Conservation (phyloP, 1,140 invertebrate genomes). For the Parapsyche elsis region DNA sequence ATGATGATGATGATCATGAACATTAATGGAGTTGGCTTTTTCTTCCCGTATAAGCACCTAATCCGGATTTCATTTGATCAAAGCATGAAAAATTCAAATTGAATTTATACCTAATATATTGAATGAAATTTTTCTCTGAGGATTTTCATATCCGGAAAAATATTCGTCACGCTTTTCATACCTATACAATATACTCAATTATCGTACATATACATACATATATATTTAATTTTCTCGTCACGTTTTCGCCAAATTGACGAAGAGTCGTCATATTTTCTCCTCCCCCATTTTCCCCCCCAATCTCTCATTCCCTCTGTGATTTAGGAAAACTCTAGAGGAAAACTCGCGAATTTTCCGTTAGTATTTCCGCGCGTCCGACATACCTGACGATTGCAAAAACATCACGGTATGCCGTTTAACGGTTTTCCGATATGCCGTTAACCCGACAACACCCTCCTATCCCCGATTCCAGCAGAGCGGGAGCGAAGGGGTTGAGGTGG, state of each 20-base stretch:
- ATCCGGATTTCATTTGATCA: too few species aligned
- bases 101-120: too few species aligned
- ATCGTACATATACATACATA: not conserved
- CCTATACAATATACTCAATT: not conserved
- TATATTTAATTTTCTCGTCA: conserved; percentile 8
- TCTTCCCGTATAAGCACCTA: too few species aligned
- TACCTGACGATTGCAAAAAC: conserved; percentile 5
- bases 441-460: not conserved
- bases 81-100: too few species aligned
- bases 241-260: not conserved
- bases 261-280: not conserved
- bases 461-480: not conserved
- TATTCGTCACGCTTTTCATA: too few species aligned
- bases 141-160: too few species aligned
- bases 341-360: not conserved
- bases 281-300: not conserved
- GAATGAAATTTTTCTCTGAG: too few species aligned
- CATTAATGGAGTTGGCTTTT: too few species aligned
- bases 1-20: too few species aligned
- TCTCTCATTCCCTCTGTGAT: not conserved
- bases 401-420: not conserved
- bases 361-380: not conserved
- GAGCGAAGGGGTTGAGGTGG: too few species aligned
- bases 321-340: too few species aligned
- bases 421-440: conserved; percentile 24